These are phyloP conservation scores for Passer montanus DNA, from an alignment of 2,113 vertebrate species.

Conservation along the genomic window DNA sequence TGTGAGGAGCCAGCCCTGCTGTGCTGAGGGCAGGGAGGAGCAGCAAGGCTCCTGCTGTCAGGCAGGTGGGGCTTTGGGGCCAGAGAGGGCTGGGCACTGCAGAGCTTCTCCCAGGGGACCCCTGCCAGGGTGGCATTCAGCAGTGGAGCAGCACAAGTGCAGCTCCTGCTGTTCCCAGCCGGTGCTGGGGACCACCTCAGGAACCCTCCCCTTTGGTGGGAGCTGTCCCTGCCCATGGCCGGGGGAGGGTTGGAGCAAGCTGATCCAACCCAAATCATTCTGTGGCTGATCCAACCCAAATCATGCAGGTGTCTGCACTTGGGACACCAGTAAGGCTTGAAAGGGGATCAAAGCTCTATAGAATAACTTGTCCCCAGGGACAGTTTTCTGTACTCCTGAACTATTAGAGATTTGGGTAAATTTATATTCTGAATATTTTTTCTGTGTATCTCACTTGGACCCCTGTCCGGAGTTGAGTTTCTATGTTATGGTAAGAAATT, in stretches of 20 bases:
- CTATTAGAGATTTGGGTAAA: not conserved
- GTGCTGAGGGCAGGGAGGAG: not conserved
- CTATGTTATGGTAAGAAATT: not conserved
- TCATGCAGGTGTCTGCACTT: not conserved
- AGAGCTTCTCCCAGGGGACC: not conserved
- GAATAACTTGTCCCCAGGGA: not conserved
- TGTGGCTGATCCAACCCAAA: not conserved
- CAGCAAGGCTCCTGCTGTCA: accelerated
- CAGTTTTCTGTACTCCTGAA: not conserved
- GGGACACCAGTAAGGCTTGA: not conserved
- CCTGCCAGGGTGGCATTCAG: accelerated
- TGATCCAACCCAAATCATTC: not conserved
- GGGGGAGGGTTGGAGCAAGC: not conserved
- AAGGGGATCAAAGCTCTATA: not conserved
- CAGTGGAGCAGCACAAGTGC: not conserved
- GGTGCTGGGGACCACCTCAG: no score
- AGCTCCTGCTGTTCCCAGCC: not conserved
- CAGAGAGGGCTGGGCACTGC: not conserved
- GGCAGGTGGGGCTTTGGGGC: not conserved
- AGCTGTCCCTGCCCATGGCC: not conserved
- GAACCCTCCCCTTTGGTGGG: not conserved
- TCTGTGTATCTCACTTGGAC: not conserved
- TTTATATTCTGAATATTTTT: not conserved
- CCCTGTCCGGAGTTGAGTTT: not conserved
- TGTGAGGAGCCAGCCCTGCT: not conserved